These are phyloP conservation scores for Halotydeus destructor DNA, from an alignment of 1,140 invertebrate species.

Conservation along the genomic window DNA sequence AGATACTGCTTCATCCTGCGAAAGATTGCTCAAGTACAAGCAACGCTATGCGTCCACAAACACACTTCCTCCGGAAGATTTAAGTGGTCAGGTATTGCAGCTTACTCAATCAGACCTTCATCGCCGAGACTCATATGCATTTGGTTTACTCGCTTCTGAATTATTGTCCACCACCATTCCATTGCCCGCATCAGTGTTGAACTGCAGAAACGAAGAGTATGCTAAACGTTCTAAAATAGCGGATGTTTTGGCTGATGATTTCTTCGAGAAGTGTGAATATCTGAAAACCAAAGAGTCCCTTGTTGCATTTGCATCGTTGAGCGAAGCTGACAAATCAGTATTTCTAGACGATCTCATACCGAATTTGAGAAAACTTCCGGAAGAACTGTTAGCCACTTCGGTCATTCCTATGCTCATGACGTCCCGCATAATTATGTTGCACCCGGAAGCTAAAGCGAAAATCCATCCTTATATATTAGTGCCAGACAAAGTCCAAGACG, in stretches of 20 bases:
- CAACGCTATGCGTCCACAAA: not conserved
- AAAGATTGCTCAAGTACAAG: not conserved
- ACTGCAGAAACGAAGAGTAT: not conserved
- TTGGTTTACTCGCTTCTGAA: not conserved
- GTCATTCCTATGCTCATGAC: conserved; percentile 8
- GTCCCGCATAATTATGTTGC: conserved; percentile 11
- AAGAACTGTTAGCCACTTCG: conserved; percentile 2
- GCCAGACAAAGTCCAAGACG: not conserved
- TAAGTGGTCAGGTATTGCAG: not conserved
- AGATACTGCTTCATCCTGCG: not conserved
- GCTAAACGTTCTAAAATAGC: conserved; percentile 2
- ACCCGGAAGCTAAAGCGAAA: not conserved
- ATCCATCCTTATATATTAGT: conserved; percentile 10
- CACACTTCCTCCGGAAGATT: conserved; percentile 7
- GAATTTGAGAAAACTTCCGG: not conserved
- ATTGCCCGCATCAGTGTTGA: not conserved
- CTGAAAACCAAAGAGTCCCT: conserved; percentile 4
- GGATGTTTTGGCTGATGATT: conserved; percentile 1
- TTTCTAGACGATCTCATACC: conserved; percentile 5
- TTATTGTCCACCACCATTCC: not conserved
- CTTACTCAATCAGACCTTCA: conserved; percentile 1
- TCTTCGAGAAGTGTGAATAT: conserved; percentile 8
- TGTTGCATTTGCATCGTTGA: conserved; percentile 3
- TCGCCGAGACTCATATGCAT: conserved; percentile 8
- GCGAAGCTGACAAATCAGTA: not conserved